phyloP scores from a whole-genome alignment of 2,797 vertebrate species.

The Apogon talboti region DNA sequence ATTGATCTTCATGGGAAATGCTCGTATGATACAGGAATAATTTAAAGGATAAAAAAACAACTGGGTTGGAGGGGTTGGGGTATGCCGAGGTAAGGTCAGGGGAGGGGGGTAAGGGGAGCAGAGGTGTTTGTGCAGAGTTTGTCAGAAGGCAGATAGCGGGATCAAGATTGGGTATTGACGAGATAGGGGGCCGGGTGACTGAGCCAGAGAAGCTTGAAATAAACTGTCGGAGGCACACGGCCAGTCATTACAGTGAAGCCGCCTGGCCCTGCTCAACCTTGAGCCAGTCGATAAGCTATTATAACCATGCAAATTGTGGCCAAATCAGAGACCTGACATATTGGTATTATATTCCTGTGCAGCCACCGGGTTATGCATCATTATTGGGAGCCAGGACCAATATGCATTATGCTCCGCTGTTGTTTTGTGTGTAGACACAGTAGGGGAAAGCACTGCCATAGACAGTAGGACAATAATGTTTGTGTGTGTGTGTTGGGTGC shows the following conservation, averaged over 20 bases:
- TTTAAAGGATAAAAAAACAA: slow-evolving; percentile 71
- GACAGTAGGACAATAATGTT: slow-evolving; percentile 39
- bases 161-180: slow-evolving; percentile 99
- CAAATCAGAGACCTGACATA: slow-evolving; percentile 88
- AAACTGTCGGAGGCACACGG: slow-evolving; percentile 87
- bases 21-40: slow-evolving; percentile 93
- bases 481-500: slow-evolving; percentile 31
- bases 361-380: slow-evolving; percentile 86
- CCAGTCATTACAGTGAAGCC: slow-evolving; percentile 92
- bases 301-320: slow-evolving; percentile 97
- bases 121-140: slow-evolving; percentile 67
- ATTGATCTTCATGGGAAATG: slow-evolving; percentile 97
- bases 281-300: slow-evolving; percentile 98
- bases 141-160: slow-evolving; percentile 87
- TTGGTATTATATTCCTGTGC: slow-evolving; percentile 86
- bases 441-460: slow-evolving; percentile 43
- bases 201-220: slow-evolving; percentile 94
- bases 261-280: slow-evolving; percentile 91
- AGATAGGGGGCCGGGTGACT: slow-evolving; percentile 88
- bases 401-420: slow-evolving; percentile 70
- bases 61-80: slow-evolving; percentile 18
- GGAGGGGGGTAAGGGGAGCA: slow-evolving; percentile 21
- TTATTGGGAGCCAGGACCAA: slow-evolving; percentile 76
- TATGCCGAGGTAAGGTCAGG: slow-evolving; percentile 38
- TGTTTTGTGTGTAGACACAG: slow-evolving; percentile 63